Base-by-base conservation (phyloP, 2,113 vertebrate species). In the Python bivittatus region DNA sequence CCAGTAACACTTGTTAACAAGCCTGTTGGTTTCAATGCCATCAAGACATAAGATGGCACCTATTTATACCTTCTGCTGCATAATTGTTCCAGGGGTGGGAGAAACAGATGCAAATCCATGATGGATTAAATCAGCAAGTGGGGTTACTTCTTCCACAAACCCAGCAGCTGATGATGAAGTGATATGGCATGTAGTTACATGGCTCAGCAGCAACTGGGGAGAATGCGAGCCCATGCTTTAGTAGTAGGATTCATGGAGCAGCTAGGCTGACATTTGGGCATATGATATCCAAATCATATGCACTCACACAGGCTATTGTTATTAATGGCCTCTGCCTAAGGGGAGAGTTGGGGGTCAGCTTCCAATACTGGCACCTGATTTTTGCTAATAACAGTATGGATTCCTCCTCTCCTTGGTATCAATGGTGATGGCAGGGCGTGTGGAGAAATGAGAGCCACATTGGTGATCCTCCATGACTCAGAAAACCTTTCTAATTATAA, bases 1-100 rank as follows among this genome's bases (percentile, higher is more conserved):
- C 86, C 91, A 88, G 53, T 42, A 88, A 92, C 64, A 58, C 64
- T 44, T 88, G 56, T 92, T 92, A 92, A 64, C 88, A 85, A 85
- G 56, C 44, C 60, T 84, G 91, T 68, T 84, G 33, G 48, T 54
- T 92, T 89, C 91, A 85, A 64, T 20, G 27, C 27, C 27, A 58
- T 57, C 57, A 72, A 54, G 44, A 33, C 6, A 88, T n/a, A 33
- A 60, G n/a, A 89, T 54, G 57, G 38, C 42, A 88, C 13, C 23
- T 13, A 57, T 44, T 25, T n/a, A 84, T 7, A 84, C 33, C 38
- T 42, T 89, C 25, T 33, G n/a, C 72, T 84, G 33, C 42, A 42
- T 61, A 88, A 17, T 29, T 38, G 60, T 23, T 56, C 22, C 48
- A 38, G 17, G 8, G 22, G 27, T 25, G 44, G 57, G 25, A 79